Evolutionary conservation across 1,140 invertebrate genomes (phyloP).

Genomic region (Drosophila micromelanica): DNA sequence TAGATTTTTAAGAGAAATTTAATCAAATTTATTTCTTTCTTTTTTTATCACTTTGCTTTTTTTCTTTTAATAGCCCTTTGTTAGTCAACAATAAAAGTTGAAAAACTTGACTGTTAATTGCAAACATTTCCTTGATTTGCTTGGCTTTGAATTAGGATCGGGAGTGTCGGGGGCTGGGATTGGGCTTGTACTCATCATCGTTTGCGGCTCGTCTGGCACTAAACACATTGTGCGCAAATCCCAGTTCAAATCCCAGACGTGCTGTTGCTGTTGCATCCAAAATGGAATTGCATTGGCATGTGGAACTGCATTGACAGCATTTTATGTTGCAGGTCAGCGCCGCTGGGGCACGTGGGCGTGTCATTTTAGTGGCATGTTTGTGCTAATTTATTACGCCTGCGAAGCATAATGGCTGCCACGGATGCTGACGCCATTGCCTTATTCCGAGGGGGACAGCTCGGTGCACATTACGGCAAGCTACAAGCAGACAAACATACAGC

Average conservation of each 20-base stretch:
- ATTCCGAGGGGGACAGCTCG: slow-evolving; percentile 37
- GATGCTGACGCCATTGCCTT: slow-evolving; percentile 25
- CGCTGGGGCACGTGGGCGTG: slow-evolving; percentile 61
- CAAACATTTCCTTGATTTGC: slow-evolving; percentile 56
- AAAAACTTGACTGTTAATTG: slow-evolving; percentile 44
- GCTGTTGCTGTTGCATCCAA: slow-evolving; percentile 55
- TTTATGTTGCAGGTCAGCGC: slow-evolving; percentile 59
- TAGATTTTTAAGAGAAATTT: too few species aligned
- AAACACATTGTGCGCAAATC: slow-evolving; percentile 80
- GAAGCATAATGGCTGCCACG: slow-evolving; percentile 67
- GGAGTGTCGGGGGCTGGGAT: background rate
- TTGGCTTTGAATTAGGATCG: slow-evolving; percentile 2
- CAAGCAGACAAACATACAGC: slow-evolving; percentile 12
- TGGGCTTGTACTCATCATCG: slow-evolving; percentile 22
- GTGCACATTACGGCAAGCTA: slow-evolving; percentile 26
- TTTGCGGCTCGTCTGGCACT: slow-evolving; percentile 44
- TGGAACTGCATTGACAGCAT: slow-evolving; percentile 75
- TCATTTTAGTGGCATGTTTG: slow-evolving; percentile 80
- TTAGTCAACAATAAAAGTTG: background rate
- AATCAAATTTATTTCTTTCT: too few species aligned
- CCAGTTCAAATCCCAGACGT: slow-evolving; percentile 69
- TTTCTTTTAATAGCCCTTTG: background rate
- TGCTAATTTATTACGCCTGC: slow-evolving; percentile 80
- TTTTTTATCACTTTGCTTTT: too few species aligned
- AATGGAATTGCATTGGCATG: slow-evolving; percentile 64